Base-by-base conservation (phyloP, 2,888 invertebrate genomes). In the Melanostoma mellinum region DNA sequence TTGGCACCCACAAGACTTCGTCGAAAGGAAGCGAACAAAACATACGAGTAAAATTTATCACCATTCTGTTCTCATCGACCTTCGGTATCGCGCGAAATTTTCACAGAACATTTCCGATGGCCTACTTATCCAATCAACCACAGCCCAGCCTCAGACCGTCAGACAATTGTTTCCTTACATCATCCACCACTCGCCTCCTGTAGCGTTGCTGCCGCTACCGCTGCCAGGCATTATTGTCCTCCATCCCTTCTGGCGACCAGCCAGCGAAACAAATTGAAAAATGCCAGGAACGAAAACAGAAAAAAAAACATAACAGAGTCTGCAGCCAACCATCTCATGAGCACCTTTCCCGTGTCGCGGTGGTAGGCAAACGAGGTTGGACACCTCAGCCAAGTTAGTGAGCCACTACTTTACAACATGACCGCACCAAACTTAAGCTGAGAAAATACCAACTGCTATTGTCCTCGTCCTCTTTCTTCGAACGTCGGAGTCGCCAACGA, bases 61-160 rank as follows among this genome's bases (percentile, higher is more conserved):
- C 63, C 38, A 50, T 63, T 63, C 46, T 63, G 50, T 52, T 46
- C 42, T 36, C 52, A 36, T 52, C 65, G 79, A 79, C 77, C 77
- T 68, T 77, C 72, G 44, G 50, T 48, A 58, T 33, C 76, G 52
- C 65, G 71, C 55, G 53, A 71, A 67, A 56, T 44, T 74, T 78
- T 65, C 79, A 61, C 74, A 79, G 48, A 79, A 75, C 74, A 79
- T 84, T 79, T 84, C 55, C 79, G 74, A 75, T 84, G 79, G 84
- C 84, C 84, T 84, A 84, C 74, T 84, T 84, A 84, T 71, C 61
- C 84, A 84, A 79, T 84, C 84, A 84, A 75, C 84, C 84, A 40
- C 75, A 84, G 6, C 67, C 33, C 71, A 78, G 69, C 74, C 78
- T 79, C 79, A 71, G 71, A 79, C 67, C 44, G 67, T 50, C 74